Base-by-base conservation (phyloP, 2,888 invertebrate species). In the Ennomos quercinarius region DNA sequence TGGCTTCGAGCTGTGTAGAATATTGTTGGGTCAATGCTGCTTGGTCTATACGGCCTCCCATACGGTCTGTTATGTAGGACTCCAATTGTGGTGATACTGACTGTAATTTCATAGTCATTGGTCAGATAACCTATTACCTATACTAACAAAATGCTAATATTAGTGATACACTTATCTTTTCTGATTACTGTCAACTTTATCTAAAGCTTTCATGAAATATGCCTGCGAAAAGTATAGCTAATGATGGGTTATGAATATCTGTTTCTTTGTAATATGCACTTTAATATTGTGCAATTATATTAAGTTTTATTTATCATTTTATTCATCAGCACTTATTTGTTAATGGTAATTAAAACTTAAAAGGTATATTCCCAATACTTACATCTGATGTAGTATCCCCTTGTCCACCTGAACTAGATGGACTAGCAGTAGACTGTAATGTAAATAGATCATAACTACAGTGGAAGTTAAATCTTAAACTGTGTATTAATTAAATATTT, bases 1-100 rank as follows among this genome's bases (percentile, higher is more conserved):
- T 95, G 42, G 94, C 93, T 68, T 95, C 93, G 39, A 95, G 78
- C 74, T 94, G 93, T 63, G 91, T 89, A 3, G 93, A 78, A 64
- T 94, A 93, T 63, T 96, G 95, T 13, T 92, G 83, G 66, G 95
- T 95, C 35, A 92, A 69, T 0, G 81, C 84, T 0, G 75, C 71
- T 56, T 91, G 89, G 67, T 91, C 91, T 11, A 91, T 71, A 40
- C 80, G 78, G 2, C 91, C 90, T 1, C 91, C 89, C 0, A 87
- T 89, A 66, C 91, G 83, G 58, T 93, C 84, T 9, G 92, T 80
- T 56, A 91, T 68, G 76, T 91, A 86, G 57, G 93, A 74, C 74
- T 93, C 86, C 81, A 93, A 64, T 76, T 89, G 84, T 46, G 93
- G 85, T 73, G 94, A 89, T 81, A 92, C 79, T 50, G 90, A 91